Percentiles rank a stretch among this genome's conserved stretches.
Conservation (phyloP, 2,888 invertebrate genomes). For the Melipona beecheii region DNA sequence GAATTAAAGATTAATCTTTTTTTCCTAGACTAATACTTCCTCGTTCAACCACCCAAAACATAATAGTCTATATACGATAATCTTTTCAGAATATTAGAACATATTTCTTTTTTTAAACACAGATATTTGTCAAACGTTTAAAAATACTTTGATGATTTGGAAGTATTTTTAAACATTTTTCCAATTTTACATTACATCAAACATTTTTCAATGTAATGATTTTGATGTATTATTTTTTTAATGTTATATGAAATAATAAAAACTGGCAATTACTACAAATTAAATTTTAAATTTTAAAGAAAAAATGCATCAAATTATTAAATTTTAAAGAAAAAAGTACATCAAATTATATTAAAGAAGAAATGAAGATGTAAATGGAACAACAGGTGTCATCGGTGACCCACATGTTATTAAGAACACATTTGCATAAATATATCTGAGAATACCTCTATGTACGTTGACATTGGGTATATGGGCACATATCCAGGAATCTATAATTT, state of each 20-base stretch:
- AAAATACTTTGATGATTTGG: neutral
- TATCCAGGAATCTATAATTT: neutral
- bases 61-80: neutral
- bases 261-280: neutral
- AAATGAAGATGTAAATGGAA: neutral
- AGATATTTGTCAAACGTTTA: neutral
- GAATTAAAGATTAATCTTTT: slow-evolving; percentile 20
- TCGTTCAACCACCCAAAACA: neutral
- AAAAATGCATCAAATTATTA: too few species aligned
- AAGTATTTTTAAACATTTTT: too few species aligned
- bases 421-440: slow-evolving; percentile 27
- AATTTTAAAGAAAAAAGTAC: too few species aligned
- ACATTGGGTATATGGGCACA: neutral
- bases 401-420: slow-evolving; percentile 25
- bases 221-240: too few species aligned
- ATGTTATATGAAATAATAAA: neutral
- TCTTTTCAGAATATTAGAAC: neutral
- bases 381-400: slow-evolving; percentile 31
- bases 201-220: too few species aligned
- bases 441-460: slow-evolving; percentile 13
- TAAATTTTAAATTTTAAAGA: too few species aligned
- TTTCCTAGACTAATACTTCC: neutral
- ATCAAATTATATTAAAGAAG: neutral
- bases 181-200: neutral
- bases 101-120: too few species aligned